Percentiles rank a stretch among this genome's conserved stretches.
Conservation (phyloP, 2,888 invertebrate genomes). For the Deilephila elpenor region DNA sequence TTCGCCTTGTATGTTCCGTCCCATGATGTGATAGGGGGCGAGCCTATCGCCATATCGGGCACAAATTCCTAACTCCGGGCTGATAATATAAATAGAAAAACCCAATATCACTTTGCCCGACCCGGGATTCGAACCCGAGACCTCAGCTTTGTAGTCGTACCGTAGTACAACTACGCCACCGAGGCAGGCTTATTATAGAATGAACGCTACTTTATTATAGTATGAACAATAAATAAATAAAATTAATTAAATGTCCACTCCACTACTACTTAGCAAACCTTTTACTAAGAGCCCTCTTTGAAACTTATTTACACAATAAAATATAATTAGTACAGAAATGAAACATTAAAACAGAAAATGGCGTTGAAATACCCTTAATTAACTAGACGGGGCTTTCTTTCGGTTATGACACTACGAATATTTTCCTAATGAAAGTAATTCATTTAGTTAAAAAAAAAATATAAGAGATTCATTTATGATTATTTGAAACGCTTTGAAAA, state of each 20-base stretch:
- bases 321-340: constrained; percentile 19
- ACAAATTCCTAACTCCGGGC: too few relatives aligned
- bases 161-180: too few relatives aligned
- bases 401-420: constrained; percentile 1
- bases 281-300: not conserved
- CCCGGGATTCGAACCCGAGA: too few relatives aligned
- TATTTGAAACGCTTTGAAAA: not conserved
- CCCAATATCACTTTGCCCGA: too few relatives aligned
- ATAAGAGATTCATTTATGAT: constrained; percentile 1
- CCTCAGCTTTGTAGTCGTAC: too few relatives aligned
- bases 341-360: constrained; percentile 12
- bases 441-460: not conserved
- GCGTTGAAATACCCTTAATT: constrained; percentile 19
- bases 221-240: not conserved
- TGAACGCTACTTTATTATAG: not conserved
- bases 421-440: constrained; percentile 9
- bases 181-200: not conserved
- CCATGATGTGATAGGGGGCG: too few relatives aligned
- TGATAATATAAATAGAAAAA: too few relatives aligned
- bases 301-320: constrained; percentile 20
- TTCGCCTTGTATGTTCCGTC: too few relatives aligned
- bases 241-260: not conserved
- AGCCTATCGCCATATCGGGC: too few relatives aligned
- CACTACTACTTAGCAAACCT: constrained; percentile 6
- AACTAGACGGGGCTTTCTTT: constrained; percentile 1